Evolutionary conservation across 1,140 invertebrate species (phyloP), one percentile per base, ranked within the genome.

Genomic region (Drosophila nebulosa): DNA sequence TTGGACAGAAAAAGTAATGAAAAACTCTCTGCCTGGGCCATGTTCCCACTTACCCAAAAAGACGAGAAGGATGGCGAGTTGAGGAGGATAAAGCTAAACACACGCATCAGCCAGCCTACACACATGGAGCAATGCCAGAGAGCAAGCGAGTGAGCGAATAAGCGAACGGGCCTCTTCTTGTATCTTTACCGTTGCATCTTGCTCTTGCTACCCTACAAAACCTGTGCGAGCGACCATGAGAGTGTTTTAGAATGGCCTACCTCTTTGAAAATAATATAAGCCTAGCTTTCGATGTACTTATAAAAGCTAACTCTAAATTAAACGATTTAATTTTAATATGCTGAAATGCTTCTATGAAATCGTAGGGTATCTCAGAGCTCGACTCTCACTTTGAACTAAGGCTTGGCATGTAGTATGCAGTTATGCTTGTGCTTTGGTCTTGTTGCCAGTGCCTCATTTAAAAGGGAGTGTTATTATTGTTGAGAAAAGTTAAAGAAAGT

Each of bases 151-250:
- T 3, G 10, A 32, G 10, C 9, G 30, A 32, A 3, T 12, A 4
- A 32, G 7, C 16, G 16, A 9, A 46, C 39, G 39, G 73, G 69
- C 69, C 70, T 65, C 69, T 73, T 64, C 69, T 73, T 73, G 69
- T 73, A 79, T 79, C 76, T 79, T 79, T 76, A 64, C 52, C 67
- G 53, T 64, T 74, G 73, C 77, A 84, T 84, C 80, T 79, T 74
- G 39, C 39, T 46, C 6, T 16, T 42, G 39, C 14, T 42, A 46
- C 39, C 39, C 39, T 46, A 46, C 39, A 46, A 21, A 21, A 21
- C 7, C 16, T 46, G 39, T 21, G 16, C 16, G 16, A 10, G 0
- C 2, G 0, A 46, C 6, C 6, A 21, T 4, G 3, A 46, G 16
- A 9, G 2, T 36, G n/a, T 14, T 12, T 4, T 36, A 10, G 35